phyloP scores from a whole-genome alignment of 2,113 vertebrate genomes.

The Myocastor coypus region DNA sequence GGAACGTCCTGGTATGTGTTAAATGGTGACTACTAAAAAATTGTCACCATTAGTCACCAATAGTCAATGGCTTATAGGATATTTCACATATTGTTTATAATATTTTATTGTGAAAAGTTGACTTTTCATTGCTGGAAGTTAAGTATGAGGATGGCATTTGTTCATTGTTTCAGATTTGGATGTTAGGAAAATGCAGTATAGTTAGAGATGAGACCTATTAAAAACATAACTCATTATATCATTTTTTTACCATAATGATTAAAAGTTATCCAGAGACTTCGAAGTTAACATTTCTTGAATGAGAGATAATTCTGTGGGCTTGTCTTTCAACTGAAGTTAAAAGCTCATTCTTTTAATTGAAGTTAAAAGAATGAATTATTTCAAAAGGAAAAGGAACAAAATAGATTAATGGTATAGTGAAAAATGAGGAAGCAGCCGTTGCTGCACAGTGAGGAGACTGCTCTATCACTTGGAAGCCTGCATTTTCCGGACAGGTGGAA shows the following conservation, averaged over 20 bases:
- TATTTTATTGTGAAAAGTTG: constrained; percentile 20
- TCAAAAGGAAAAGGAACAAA: constrained; percentile 67
- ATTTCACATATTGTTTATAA: not conserved
- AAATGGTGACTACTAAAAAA: not conserved
- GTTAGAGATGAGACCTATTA: constrained; percentile 23
- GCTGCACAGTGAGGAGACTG: not conserved
- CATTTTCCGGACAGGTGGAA: constrained; percentile 25
- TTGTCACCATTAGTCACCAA: not conserved
- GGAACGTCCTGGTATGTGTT: constrained; percentile 13
- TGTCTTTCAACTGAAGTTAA: constrained; percentile 61
- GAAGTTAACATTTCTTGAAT: constrained; percentile 41
- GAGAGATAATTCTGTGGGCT: constrained; percentile 35
- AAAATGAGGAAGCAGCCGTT: constrained; percentile 6
- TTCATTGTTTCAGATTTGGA: constrained; percentile 51
- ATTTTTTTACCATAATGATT: constrained; percentile 15
- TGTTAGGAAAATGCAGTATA: not conserved
- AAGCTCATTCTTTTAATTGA: constrained; percentile 63
- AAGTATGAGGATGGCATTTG: not conserved
- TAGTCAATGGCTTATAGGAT: not conserved
- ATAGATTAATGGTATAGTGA: constrained; percentile 27
- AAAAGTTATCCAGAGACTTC: constrained; percentile 48
- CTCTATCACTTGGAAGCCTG: not conserved
- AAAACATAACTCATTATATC: not conserved
- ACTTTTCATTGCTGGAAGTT: not conserved
- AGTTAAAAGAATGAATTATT: constrained; percentile 52